Base-by-base conservation (phyloP, 2,888 invertebrate genomes). In the Ecdyonurus torrentis region DNA sequence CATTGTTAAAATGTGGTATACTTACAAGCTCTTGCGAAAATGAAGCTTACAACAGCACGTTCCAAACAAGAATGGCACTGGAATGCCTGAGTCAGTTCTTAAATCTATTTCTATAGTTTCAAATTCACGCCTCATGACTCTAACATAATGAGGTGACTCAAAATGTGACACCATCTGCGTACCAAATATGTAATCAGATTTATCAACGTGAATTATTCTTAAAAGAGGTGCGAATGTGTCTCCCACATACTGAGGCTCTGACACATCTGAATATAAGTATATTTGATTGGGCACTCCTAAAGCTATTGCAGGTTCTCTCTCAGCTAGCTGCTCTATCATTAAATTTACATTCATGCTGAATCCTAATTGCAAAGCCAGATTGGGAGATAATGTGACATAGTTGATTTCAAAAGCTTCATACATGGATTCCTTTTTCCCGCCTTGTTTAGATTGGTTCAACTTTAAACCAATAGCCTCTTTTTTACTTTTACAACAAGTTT, bases 191-290 rank as follows among this genome's bases (percentile, higher is more conserved):
- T 67, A 67, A 59, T 63, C 63, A 10, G 61, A 53, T 7, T 63
- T 64, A 7, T 67, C 66, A 0, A 69, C 60, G 23, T 65, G 65
- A 1, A 70, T 68, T 19, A 70, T 67, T 20, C 70, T 63, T n/a
- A 70, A 23, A 15, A 72, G 64, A 2, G 67, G 65, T 18, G 69
- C 66, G 25, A 67, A 25, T 2, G 64, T 64, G 61, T 70, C 69
- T 10, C 72, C 70, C 0, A 69, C 66, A 1, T 65, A 63, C 25
- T 68, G 67, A 1, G 69, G 69, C 60, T 68, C 67, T 1, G 68
- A 66, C 15, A 71, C 61, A 61, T 71, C 68, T 20, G 66, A 64
- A 65, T 69, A 67, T 25, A 70, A 59, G 63, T 64, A 67, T 50
- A 70, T 53, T 55, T 64, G 66, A 60, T 60, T 22, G 24, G 66